Base-by-base conservation (phyloP, 2,113 vertebrate species). In the Sander lucioperca region DNA sequence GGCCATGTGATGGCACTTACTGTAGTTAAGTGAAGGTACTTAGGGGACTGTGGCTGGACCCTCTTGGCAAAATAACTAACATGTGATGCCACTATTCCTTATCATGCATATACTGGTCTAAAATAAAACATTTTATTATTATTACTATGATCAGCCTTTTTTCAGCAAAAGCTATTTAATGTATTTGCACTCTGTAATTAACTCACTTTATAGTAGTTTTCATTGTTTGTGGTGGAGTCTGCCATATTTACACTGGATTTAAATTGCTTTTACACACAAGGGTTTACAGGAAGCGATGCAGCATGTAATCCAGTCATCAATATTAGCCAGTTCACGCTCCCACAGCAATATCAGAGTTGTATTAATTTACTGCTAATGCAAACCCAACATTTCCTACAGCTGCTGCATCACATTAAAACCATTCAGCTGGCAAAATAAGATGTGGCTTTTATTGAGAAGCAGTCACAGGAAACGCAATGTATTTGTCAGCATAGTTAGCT, bases 1-100 rank as follows among this genome's bases (percentile, higher is more conserved):
- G 39, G 63, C 53, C 61, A 53, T 69, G 54, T 81, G 48, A 72
- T 84, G 79, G 30, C 64, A 77, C 23, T 61, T 63, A 27, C 27
- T 27, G 27, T 27, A 75, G 6, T 74, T 43, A 65, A 73, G 62
- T 19, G 0, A 7, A 62, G 2, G 30, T 23, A 64, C 25, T 72
- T 25, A 2, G 30, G 30, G 33, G 73, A 19, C 11, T 74, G 62
- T 8, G 54, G 69, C 36, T 43, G 54, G 16, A 64, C n/a, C 33
- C n/a, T 82, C 33, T 50, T 63, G 33, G 33, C 53, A 33, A 59
- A 71, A 70, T 21, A 82, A 56, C 9, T n/a, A 57, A 58, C 10
- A 59, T 61, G 21, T 61, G 73, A 77, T 48, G 54, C 33, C 15
- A 14, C 13, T 39, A 30, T 73, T 36, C 9, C 33, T 58, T 66